A percentile compares a stretch with the other conserved stretches of the same genome.
phyloP scores from a whole-genome alignment of 1,140 invertebrate species.

The Pantala flavescens region DNA sequence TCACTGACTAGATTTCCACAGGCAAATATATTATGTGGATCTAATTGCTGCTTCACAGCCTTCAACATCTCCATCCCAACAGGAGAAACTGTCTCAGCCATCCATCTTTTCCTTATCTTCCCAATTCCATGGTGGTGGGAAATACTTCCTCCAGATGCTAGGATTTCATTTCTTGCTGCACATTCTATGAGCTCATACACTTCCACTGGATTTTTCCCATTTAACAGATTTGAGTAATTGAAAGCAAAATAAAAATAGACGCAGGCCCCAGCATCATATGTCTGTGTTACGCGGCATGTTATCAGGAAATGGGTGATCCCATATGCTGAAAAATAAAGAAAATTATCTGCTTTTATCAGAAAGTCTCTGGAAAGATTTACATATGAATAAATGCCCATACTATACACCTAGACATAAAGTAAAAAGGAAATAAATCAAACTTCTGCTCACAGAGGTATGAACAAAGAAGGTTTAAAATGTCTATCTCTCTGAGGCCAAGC shows the following conservation, averaged over 20 bases:
- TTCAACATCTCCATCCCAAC: constrained; percentile 41
- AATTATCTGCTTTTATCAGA: not conserved
- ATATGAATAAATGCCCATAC: not conserved
- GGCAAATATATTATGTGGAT: constrained; percentile 53
- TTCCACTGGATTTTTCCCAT: constrained; percentile 53
- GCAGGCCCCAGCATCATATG: constrained; percentile 93
- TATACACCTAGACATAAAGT: not conserved
- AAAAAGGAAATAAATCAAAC: too few relatives aligned
- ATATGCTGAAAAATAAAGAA: constrained; percentile 34
- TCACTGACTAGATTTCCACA: constrained; percentile 39
- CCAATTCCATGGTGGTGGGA: constrained; percentile 57
- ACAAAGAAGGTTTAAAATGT: too few relatives aligned
- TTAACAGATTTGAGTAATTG: constrained; percentile 52
- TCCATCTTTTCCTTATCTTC: constrained; percentile 48
- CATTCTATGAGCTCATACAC: constrained; percentile 62
- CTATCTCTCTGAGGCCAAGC: too few relatives aligned
- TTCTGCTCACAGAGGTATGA: too few relatives aligned
- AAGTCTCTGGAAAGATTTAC: not conserved
- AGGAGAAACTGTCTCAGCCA: constrained; percentile 34
- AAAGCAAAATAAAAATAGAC: constrained; percentile 98
- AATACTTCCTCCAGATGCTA: constrained; percentile 50
- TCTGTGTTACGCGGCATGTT: constrained; percentile 86
- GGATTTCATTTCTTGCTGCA: constrained; percentile 50
- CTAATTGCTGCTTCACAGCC: constrained; percentile 47
- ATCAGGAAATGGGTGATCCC: constrained; percentile 54